Conservation (phyloP, 2,888 invertebrate species). For the Drosophila dives region DNA sequence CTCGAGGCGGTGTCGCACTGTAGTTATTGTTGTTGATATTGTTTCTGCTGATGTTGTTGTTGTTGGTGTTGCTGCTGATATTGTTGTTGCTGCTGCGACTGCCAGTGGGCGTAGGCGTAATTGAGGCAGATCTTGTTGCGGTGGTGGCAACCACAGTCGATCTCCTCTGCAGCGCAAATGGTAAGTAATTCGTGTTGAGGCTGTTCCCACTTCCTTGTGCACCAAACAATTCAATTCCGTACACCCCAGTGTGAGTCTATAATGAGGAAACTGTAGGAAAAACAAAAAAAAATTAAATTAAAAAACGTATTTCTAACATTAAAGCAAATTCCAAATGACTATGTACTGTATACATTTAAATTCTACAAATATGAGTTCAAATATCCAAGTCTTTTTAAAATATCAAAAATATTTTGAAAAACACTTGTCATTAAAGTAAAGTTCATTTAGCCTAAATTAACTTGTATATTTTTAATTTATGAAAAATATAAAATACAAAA, state of each 20-base stretch:
- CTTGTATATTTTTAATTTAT: background rate
- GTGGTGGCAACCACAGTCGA: conserved; percentile 80
- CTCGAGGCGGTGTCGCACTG: conserved; percentile 9
- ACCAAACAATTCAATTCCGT: conserved; percentile 28
- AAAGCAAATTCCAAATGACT: conserved; percentile 37
- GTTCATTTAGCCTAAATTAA: background rate
- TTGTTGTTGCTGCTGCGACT: conserved; percentile 16
- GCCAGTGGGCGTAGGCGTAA: conserved; percentile 37
- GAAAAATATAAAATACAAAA: background rate
- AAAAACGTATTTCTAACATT: conserved; percentile 25
- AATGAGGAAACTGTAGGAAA: conserved; percentile 37
- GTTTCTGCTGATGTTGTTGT: conserved; percentile 8
- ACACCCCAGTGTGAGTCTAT: conserved; percentile 25
- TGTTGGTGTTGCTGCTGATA: background rate
- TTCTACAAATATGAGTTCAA: conserved; percentile 13
- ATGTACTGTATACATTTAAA: conserved; percentile 12
- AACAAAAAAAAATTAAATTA: conserved; percentile 4
- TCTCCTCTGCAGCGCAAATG: conserved; percentile 78
- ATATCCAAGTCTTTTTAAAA: background rate
- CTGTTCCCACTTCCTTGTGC: conserved; percentile 56
- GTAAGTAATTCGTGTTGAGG: conserved; percentile 83
- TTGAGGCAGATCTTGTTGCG: conserved; percentile 68
- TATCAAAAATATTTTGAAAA: background rate
- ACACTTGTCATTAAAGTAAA: background rate
- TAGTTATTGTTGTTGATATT: conserved; percentile 2